Conservation (phyloP, 2,113 vertebrate species). For the Riparia riparia region DNA sequence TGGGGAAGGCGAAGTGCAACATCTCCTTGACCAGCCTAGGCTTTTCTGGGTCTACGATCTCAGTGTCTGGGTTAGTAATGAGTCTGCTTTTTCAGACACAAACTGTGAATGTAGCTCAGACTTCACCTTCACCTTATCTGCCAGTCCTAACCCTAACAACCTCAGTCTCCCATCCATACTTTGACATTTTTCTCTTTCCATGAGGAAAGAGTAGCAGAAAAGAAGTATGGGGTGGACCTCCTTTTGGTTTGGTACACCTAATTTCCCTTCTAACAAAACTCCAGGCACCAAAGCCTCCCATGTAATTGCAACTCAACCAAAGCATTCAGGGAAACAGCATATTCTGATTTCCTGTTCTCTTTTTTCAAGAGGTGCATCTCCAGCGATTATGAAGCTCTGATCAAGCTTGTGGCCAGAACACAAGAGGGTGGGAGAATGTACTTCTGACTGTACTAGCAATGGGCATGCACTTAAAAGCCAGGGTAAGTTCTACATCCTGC, state of each 20-base stretch:
- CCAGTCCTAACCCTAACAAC: neutral
- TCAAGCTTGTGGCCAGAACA: neutral
- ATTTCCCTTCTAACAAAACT: neutral
- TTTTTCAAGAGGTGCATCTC: neutral
- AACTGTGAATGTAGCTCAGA: neutral
- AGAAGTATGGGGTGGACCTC: neutral
- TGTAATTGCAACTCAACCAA: rapidly evolving
- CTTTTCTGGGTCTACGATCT: neutral
- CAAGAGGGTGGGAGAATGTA: neutral
- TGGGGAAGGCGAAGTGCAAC: neutral
- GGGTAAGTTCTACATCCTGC: neutral
- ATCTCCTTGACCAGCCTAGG: neutral
- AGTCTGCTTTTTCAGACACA: neutral
- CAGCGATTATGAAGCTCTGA: neutral
- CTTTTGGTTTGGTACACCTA: neutral
- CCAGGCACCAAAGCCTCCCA: neutral
- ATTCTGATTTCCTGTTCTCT: neutral
- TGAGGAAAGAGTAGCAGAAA: neutral
- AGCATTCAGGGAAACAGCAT: neutral
- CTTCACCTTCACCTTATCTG: neutral
- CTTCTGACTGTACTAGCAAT: neutral
- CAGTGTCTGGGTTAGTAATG: neutral
- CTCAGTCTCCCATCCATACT: neutral
- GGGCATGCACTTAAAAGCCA: neutral
- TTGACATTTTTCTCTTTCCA: neutral